phyloP scores from a whole-genome alignment of 2,797 vertebrate species.

The Enteromius fasciolatus region DNA sequence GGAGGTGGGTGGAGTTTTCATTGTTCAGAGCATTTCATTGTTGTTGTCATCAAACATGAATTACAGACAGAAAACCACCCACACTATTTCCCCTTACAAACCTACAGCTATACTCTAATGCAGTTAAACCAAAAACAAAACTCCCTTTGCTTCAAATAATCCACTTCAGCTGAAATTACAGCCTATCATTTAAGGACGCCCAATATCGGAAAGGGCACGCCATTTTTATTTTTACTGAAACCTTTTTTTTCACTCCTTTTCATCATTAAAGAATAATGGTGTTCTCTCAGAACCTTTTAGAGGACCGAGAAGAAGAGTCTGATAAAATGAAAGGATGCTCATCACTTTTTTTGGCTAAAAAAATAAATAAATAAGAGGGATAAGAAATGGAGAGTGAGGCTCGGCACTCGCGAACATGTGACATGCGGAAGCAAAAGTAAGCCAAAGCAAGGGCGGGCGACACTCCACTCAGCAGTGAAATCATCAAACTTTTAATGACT shows the following conservation, averaged over 20 bases:
- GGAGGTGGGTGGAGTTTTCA: slow-evolving; percentile 38
- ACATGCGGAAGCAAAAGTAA: slow-evolving; percentile 75
- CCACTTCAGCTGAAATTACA: slow-evolving; percentile 38
- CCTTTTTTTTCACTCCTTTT: slow-evolving; percentile 58
- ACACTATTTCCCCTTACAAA: slow-evolving; percentile 56
- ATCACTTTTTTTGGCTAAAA: slow-evolving; percentile 53
- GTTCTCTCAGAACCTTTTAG: slow-evolving; percentile 59
- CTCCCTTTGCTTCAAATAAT: slow-evolving; percentile 47
- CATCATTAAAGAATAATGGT: slow-evolving; percentile 71
- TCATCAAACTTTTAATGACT: slow-evolving; percentile 86
- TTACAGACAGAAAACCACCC: slow-evolving; percentile 51
- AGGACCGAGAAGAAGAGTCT: slow-evolving; percentile 59
- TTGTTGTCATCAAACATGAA: slow-evolving; percentile 56
- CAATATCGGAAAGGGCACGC: slow-evolving; percentile 12
- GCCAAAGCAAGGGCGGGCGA: slow-evolving; percentile 75
- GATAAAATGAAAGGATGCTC: slow-evolving; percentile 62
- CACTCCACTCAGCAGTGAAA: slow-evolving; percentile 79
- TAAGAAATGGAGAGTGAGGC: slow-evolving; percentile 45
- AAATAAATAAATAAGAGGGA: slow-evolving; percentile 39
- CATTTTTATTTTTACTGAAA: slow-evolving; percentile 16
- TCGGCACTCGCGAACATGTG: slow-evolving; percentile 68
- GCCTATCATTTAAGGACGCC: slow-evolving; percentile 26
- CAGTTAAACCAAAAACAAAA: slow-evolving; percentile 51
- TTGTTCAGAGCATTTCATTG: slow-evolving; percentile 50
- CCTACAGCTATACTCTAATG: slow-evolving; percentile 44